Evolutionary conservation across 2,888 invertebrate species (phyloP), one percentile per base, ranked within the genome.

Genomic region (Ichneumoninae sp.): DNA sequence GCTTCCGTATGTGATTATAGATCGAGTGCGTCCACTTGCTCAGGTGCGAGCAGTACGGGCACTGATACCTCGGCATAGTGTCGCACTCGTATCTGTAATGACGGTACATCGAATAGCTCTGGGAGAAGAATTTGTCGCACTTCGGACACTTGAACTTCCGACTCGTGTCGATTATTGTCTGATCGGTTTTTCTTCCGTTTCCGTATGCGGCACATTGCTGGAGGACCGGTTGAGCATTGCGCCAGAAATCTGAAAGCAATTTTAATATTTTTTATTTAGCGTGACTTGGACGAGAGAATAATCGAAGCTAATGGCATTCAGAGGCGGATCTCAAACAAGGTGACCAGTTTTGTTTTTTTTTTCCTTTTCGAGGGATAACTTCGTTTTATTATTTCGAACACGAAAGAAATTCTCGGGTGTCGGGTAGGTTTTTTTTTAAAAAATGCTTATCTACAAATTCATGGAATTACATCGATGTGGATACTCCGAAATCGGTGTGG

Each of bases 21-120:
- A 93, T 91, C 26, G 91, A 88, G 79, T 92, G 91, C 2, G 91
- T 91, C 91, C 92, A 92, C 75, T 93, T 93, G 85, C 93, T 93
- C 66, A 91, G 87, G 83, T 93, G 91, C 22, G 89, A 89, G 70
- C 94, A 94, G 76, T 92, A 91, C 0, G 92, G 92, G 77, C 94
- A 94, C 81, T 91, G 89, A 83, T 92, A 93, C 40, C 93, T 90
- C 4, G 93, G 93, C 74, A 91, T 83, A 1, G 91, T 90, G 50
- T 92, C 93, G 85, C 94, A 94, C 86, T 94, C 94, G 89, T 93
- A 93, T 88, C 91, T 93, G 80, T 91, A 92, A 90, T 94, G 94
- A 16, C 92, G 90, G 62, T 92, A 91, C 91, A 93, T 91, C 54
- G 92, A 91, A 85, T 92, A 91, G 84, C 90, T 92, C 83, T 92